Percentiles rank a stretch among this genome's conserved stretches.
These are phyloP conservation scores for Macroglossus sobrinus DNA, from an alignment of 2,113 vertebrate species.

Conservation along the genomic window DNA sequence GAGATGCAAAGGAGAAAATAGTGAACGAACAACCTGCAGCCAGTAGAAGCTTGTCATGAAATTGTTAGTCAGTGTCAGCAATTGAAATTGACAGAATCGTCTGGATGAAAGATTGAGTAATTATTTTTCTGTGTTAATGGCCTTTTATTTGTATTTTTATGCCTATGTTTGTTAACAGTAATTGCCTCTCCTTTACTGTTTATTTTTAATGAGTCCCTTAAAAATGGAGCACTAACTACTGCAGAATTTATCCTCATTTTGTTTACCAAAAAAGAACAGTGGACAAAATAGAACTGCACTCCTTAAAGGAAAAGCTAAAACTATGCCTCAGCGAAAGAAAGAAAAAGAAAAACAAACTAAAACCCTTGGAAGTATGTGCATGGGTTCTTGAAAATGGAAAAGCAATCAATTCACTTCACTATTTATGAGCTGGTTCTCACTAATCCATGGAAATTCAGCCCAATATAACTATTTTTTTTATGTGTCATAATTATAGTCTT, in stretches of 20 bases:
- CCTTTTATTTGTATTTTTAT: slow-evolving; percentile 64
- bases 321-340: background rate
- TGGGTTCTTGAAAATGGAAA: background rate
- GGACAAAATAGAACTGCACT: slow-evolving; percentile 13
- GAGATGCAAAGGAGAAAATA: background rate
- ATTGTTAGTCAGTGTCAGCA: slow-evolving; percentile 37
- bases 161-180: slow-evolving; percentile 71
- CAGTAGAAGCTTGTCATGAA: background rate
- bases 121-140: slow-evolving; percentile 68
- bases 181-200: slow-evolving; percentile 64
- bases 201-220: slow-evolving; percentile 76
- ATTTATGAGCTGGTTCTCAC: background rate
- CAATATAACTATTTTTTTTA: background rate
- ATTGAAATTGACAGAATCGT: background rate
- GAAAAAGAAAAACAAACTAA: background rate
- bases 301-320: background rate
- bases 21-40: background rate
- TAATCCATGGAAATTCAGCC: background rate
- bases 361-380: background rate
- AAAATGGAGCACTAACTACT: slow-evolving; percentile 68
- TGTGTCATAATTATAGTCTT: background rate
- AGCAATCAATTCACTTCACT: fast-evolving
- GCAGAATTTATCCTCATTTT: slow-evolving; percentile 66
- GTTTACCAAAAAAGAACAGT: slow-evolving; percentile 35
- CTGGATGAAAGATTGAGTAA: slow-evolving; percentile 43